Evolutionary conservation across 2,888 invertebrate species (phyloP).

Genomic region (Cryptocephalus primarius): DNA sequence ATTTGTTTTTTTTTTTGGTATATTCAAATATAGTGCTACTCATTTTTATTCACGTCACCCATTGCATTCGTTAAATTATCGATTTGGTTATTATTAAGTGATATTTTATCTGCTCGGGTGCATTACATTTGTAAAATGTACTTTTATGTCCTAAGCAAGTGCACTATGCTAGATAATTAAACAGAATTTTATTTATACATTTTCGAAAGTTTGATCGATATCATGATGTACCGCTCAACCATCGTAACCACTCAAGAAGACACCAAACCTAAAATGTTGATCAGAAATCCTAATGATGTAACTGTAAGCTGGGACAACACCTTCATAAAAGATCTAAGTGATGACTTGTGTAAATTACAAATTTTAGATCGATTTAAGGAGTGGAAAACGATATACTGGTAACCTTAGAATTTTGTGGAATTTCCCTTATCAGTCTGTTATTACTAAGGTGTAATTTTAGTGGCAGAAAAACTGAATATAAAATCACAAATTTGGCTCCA

Average conservation of each 20-base stretch:
- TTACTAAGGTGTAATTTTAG: conserved; percentile 16
- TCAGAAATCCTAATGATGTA: conserved; percentile 13
- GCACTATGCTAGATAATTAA: too few species aligned
- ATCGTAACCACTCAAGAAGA: background rate
- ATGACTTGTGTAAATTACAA: conserved; percentile 15
- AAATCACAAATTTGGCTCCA: conserved; percentile 39
- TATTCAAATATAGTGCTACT: too few species aligned
- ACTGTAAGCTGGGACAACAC: conserved; percentile 20
- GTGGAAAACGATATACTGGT: conserved; percentile 26
- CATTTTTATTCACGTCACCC: too few species aligned
- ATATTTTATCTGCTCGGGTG: too few species aligned
- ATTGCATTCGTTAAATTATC: too few species aligned
- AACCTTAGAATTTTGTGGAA: background rate
- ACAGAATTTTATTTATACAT: too few species aligned
- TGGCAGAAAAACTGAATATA: conserved; percentile 37
- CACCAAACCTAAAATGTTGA: conserved; percentile 7
- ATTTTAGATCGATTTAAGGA: conserved; percentile 18
- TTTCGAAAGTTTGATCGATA: too few species aligned
- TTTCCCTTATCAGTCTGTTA: too few species aligned
- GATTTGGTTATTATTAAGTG: too few species aligned
- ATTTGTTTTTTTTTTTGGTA: too few species aligned
- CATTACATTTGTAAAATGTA: too few species aligned
- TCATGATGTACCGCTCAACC: background rate
- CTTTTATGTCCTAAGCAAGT: too few species aligned
- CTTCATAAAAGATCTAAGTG: conserved; percentile 4